These are phyloP conservation scores for Isurus oxyrinchus DNA, from an alignment of 2,113 vertebrate species.

Conservation along the genomic window DNA sequence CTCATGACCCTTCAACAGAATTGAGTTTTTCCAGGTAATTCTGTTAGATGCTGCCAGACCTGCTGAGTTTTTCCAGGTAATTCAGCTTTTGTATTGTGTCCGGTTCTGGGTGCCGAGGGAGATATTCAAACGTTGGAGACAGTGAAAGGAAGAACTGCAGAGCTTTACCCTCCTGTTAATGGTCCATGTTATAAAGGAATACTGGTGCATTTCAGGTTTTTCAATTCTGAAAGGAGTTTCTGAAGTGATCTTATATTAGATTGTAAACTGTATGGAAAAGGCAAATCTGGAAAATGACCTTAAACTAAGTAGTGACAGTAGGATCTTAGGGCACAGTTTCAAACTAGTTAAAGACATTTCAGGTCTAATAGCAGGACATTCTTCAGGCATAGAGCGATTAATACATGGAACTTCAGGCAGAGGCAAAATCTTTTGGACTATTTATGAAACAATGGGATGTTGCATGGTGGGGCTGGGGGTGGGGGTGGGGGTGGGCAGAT, in stretches of 20 bases:
- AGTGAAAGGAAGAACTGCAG: background rate
- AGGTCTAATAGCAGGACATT: background rate
- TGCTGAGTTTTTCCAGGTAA: too few relatives aligned
- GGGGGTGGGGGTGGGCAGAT: background rate
- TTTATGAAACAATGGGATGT: background rate
- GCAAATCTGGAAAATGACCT: background rate
- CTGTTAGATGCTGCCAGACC: too few relatives aligned
- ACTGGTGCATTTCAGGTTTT: background rate
- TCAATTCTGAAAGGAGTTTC: background rate
- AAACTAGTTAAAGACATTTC: background rate
- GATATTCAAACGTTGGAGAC: background rate
- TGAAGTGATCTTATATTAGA: background rate
- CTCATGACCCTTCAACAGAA: too few relatives aligned
- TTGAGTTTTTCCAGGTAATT: too few relatives aligned
- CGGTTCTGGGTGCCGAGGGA: background rate
- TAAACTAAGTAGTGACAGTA: background rate
- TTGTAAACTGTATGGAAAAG: background rate
- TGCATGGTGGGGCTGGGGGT: background rate
- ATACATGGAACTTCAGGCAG: background rate
- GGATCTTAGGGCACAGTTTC: background rate
- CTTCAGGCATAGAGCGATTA: background rate
- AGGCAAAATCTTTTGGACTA: background rate
- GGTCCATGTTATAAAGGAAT: background rate
- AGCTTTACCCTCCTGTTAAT: background rate
- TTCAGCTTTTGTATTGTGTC: background rate